A percentile compares a stretch with the other conserved stretches of the same genome.
Evolutionary conservation across 2,888 invertebrate genomes (phyloP).

Genomic region (Ophion ventricosus): DNA sequence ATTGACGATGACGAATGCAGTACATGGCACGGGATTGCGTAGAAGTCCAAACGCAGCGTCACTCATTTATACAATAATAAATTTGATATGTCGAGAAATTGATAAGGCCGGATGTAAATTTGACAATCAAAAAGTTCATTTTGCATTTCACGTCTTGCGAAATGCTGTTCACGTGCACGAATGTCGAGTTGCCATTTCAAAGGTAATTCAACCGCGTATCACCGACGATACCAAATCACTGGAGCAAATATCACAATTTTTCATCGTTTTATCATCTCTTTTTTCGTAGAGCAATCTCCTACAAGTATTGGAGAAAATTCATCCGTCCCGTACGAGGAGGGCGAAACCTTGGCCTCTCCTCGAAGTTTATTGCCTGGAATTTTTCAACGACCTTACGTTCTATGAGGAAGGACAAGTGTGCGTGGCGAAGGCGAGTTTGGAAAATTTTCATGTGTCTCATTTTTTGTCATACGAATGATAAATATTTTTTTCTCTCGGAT

Average conservation of each 20-base stretch:
- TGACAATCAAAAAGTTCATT: conserved; percentile 82
- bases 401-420: conserved; percentile 85
- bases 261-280: conserved; percentile 15
- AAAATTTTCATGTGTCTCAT: not conserved
- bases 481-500: not conserved
- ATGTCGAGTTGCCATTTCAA: conserved; percentile 86
- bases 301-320: conserved; percentile 83
- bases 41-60: conserved; percentile 84
- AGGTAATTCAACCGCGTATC: conserved; percentile 83
- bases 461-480: not conserved
- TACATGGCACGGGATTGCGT: conserved; percentile 84
- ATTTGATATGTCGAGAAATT: conserved; percentile 84
- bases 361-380: conserved; percentile 85
- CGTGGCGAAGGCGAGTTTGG: conserved; percentile 83
- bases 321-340: conserved; percentile 84
- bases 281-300: conserved; percentile 83
- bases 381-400: conserved; percentile 84
- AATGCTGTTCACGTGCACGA: conserved; percentile 86
- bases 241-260: not conserved
- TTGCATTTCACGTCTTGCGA: conserved; percentile 84
- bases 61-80: conserved; percentile 84
- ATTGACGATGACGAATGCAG: conserved; percentile 84
- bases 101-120: conserved; percentile 83
- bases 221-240: not conserved
- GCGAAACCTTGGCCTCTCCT: conserved; percentile 85